Evolutionary conservation across 2,113 vertebrate genomes (phyloP), one percentile per base, ranked within the genome.

Genomic region (Notothenia coriiceps): DNA sequence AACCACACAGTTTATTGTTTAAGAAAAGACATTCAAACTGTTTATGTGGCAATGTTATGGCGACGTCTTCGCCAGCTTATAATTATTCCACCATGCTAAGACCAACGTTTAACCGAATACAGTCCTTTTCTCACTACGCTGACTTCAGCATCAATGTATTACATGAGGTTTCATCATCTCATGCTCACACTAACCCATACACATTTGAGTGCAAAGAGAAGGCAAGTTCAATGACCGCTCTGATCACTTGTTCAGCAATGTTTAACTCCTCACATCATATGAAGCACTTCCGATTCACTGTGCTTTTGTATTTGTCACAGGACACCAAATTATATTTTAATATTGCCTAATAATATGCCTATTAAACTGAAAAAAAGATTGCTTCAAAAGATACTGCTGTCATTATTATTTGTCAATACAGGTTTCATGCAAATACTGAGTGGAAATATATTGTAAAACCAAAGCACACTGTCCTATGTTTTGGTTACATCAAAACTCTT

Each of bases 21-120:
- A 22, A 80, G 68, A 70, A 69, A 80, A 80, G 56, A 50, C 64
- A 43, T 77, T 85, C 71, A 66, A 62, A 83, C 44, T 73, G 74
- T 88, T 91, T 89, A 63, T 88, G 82, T 77, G 86, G 80, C 55
- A 73, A 70, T 68, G 83, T 83, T 67, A 84, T 55, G 55, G 52
- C 54, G 7, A 66, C 18, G 64, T 82, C 33, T 61, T 74, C 10
- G 10, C 62, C 63, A 68, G 44, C 33, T 82, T 88, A 71, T 81
- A 88, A 89, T 90, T 85, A 85, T 60, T 80, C 35, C 66, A 25
- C 52, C 57, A 72, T 70, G 82, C 66, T 52, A n/a, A 77, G 43
- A 22, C 57, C 8, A 11, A 47, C 71, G 10, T 50, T 40, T 51
- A 70, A 77, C 62, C 50, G 80, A 85, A 73, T 64, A 46, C 49